Conservation (phyloP, 2,888 invertebrate genomes). For the Eueremaeus valkanovi region DNA sequence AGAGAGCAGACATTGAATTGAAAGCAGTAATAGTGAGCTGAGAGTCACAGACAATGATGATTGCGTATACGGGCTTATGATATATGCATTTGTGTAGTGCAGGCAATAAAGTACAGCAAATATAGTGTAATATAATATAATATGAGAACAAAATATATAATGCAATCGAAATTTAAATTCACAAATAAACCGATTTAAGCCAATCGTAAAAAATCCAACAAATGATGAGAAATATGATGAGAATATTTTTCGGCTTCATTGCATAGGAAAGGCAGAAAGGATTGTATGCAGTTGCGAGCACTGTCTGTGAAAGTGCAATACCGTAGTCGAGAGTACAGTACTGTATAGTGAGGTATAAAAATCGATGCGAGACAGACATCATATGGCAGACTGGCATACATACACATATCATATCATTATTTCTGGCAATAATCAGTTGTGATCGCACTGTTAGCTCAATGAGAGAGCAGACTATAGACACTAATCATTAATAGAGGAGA, state of each 20-base stretch:
- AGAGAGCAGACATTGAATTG: too few relatives aligned
- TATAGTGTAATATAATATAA: neutral
- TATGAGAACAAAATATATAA: too few relatives aligned
- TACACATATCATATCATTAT: neutral
- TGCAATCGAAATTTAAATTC: neutral
- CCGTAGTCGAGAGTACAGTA: neutral
- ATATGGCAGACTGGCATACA: neutral
- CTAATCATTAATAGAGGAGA: neutral
- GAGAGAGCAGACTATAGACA: neutral
- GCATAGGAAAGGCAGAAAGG: too few relatives aligned
- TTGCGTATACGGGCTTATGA: too few relatives aligned
- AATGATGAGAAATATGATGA: neutral
- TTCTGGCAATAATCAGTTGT: neutral
- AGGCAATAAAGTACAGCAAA: conserved; percentile 9
- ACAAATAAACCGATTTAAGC: conserved; percentile 3
- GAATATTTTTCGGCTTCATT: neutral
- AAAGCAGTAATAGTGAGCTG: too few relatives aligned
- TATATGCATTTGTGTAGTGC: neutral
- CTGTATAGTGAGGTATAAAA: neutral
- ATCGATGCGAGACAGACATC: neutral
- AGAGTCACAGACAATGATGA: too few relatives aligned
- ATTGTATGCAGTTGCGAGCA: too few relatives aligned
- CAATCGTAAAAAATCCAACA: conserved; percentile 5
- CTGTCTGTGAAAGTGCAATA: too few relatives aligned
- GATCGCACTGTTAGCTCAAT: neutral